Percentiles rank a stretch among this genome's conserved stretches.
Evolutionary conservation across 2,888 invertebrate species (phyloP).

Genomic region (Baronia brevicornis): DNA sequence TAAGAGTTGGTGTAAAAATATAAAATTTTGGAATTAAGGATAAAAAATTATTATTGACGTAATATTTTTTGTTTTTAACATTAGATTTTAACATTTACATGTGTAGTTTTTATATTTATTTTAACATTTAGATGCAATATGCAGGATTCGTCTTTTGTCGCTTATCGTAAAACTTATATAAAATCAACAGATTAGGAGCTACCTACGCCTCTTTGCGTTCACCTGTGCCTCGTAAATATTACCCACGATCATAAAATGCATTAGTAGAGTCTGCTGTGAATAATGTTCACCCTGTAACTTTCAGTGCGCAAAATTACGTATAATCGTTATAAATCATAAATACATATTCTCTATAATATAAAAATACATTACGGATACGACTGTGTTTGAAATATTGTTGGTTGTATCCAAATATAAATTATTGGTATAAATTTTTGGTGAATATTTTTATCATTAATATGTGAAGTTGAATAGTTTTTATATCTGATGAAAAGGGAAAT

Average conservation of each 20-base stretch:
- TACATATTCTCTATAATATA: no score
- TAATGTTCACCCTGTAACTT: constrained; percentile 47
- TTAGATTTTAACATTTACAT: constrained; percentile 10
- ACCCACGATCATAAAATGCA: constrained; percentile 63
- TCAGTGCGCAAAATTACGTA: constrained; percentile 29
- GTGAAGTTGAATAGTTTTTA: no score
- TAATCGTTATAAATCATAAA: constrained; percentile 27
- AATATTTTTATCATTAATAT: no score
- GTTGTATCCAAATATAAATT: no score
- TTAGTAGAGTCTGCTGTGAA: constrained; percentile 65
- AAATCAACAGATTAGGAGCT: constrained; percentile 44
- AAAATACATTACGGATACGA: no score
- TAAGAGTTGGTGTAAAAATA: constrained; percentile 30
- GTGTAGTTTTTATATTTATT: background rate
- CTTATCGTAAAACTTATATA: constrained; percentile 30
- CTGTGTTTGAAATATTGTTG: no score
- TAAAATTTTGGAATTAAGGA: constrained; percentile 21
- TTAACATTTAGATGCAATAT: background rate
- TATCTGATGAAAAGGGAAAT: no score
- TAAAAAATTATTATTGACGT: background rate
- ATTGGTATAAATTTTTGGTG: no score
- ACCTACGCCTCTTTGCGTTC: constrained; percentile 47
- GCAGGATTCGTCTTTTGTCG: constrained; percentile 2
- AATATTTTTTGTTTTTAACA: constrained; percentile 18
- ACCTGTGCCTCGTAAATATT: constrained; percentile 67